Percentiles rank a stretch among this genome's conserved stretches.
These are phyloP conservation scores for Temnothorax rugatulus DNA, from an alignment of 2,888 invertebrate genomes.

Conservation along the genomic window DNA sequence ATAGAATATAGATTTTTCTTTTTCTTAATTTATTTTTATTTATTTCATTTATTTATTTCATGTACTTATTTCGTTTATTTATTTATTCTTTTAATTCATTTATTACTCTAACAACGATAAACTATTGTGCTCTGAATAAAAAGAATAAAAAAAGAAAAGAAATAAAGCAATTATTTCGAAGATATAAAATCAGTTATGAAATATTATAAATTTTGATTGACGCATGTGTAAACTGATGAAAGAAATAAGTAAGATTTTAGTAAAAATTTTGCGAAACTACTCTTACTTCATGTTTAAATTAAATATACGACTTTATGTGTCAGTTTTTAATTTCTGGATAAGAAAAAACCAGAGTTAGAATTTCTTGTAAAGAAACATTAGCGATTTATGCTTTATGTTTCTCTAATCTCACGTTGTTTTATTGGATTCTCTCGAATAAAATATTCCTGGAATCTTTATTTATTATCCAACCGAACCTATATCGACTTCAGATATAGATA, in stretches of 20 bases:
- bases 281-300: not conserved
- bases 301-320: not conserved
- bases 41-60: not conserved
- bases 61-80: not conserved
- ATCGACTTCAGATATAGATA: not conserved
- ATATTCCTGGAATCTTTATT: not conserved
- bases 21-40: not conserved
- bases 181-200: not conserved
- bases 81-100: not conserved
- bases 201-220: not conserved
- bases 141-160: not conserved
- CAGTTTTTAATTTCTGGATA: not conserved
- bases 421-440: conserved; percentile 10
- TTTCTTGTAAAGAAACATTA: not conserved
- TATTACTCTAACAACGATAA: not conserved
- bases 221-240: too few relatives aligned
- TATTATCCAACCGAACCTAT: not conserved
- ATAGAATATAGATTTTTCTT: not conserved
- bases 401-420: not conserved
- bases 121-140: not conserved
- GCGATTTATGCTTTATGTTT: not conserved
- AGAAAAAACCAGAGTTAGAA: not conserved
- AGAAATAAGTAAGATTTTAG: too few relatives aligned
- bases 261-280: not conserved
- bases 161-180: not conserved